Evolutionary conservation across 1,140 invertebrate genomes (phyloP).

Genomic region (Anagrus nilaparvatae): DNA sequence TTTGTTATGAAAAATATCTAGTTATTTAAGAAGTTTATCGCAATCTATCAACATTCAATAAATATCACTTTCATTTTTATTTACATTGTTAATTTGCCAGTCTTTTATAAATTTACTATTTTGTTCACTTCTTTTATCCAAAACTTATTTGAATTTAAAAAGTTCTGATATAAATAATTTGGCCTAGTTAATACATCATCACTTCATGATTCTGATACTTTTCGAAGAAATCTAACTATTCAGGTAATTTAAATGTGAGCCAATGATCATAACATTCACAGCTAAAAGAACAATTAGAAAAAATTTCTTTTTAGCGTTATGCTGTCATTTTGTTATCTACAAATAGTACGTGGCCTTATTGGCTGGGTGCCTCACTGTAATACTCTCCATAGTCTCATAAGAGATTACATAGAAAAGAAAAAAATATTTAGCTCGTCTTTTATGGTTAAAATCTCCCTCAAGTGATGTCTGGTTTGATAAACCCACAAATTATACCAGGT

Average conservation of each 20-base stretch:
- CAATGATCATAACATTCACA: slow-evolving; percentile 3
- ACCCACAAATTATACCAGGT: slow-evolving; percentile 95
- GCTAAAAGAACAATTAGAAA: slow-evolving; percentile 1
- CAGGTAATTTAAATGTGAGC: slow-evolving; percentile 46
- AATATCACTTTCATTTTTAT: too few species aligned
- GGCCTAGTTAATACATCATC: slow-evolving; percentile 95
- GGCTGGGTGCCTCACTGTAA: slow-evolving; percentile 99
- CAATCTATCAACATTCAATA: too few species aligned
- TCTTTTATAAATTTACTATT: too few species aligned
- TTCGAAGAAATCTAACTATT: slow-evolving; percentile 87
- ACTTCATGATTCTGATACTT: slow-evolving; percentile 89
- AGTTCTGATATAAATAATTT: too few species aligned
- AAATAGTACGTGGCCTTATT: slow-evolving; percentile 95
- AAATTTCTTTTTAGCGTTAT: slow-evolving; percentile 55
- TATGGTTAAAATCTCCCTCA: slow-evolving; percentile 97
- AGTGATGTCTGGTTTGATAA: slow-evolving; percentile 99
- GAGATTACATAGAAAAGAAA: slow-evolving; percentile 97
- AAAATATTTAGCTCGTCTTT: slow-evolving; percentile 84
- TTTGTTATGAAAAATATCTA: too few species aligned
- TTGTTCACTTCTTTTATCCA: too few species aligned
- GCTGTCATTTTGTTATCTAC: slow-evolving; percentile 96
- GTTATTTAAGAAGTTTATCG: too few species aligned
- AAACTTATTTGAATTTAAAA: too few species aligned
- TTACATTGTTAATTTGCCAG: too few species aligned
- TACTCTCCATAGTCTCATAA: slow-evolving; percentile 92